A percentile compares a stretch with the other conserved stretches of the same genome.
Evolutionary conservation across 2,797 vertebrate species (phyloP).

Genomic region (Sebastes diaconus): DNA sequence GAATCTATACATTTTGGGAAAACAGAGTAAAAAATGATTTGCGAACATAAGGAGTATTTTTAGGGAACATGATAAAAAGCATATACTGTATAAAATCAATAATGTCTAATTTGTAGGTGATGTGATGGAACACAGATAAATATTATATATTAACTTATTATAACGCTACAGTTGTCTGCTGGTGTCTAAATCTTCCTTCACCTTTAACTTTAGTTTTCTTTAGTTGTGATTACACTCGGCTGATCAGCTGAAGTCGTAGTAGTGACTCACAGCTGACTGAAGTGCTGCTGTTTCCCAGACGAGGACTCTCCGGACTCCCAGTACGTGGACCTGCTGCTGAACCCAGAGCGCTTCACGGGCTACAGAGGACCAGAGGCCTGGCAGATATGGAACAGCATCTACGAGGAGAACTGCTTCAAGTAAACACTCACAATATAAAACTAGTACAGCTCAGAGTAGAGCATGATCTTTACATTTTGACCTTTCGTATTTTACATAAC

Average conservation of each 20-base stretch:
- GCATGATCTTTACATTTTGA: too few relatives aligned
- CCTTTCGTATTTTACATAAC: too few relatives aligned
- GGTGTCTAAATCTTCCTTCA: background rate
- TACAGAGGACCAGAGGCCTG: conserved; percentile 91
- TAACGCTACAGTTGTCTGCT: background rate
- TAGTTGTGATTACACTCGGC: background rate
- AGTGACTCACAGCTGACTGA: background rate
- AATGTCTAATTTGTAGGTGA: background rate
- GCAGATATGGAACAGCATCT: conserved; percentile 98
- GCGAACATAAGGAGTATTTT: background rate
- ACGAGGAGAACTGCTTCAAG: conserved; percentile 99
- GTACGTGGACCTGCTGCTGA: conserved; percentile 93
- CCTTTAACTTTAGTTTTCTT: background rate
- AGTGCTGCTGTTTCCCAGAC: conserved; percentile 81
- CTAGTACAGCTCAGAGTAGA: background rate
- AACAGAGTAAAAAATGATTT: too few relatives aligned
- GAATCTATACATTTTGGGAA: too few relatives aligned
- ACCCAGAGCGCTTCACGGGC: conserved; percentile 94
- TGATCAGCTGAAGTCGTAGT: background rate
- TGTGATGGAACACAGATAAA: background rate
- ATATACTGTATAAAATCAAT: background rate
- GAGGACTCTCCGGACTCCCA: conserved; percentile 90
- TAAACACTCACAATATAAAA: conserved; percentile 63
- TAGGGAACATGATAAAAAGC: background rate
- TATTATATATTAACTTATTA: background rate